These are phyloP conservation scores for Vidua macroura DNA, from an alignment of 2,113 vertebrate species.

Conservation along the genomic window DNA sequence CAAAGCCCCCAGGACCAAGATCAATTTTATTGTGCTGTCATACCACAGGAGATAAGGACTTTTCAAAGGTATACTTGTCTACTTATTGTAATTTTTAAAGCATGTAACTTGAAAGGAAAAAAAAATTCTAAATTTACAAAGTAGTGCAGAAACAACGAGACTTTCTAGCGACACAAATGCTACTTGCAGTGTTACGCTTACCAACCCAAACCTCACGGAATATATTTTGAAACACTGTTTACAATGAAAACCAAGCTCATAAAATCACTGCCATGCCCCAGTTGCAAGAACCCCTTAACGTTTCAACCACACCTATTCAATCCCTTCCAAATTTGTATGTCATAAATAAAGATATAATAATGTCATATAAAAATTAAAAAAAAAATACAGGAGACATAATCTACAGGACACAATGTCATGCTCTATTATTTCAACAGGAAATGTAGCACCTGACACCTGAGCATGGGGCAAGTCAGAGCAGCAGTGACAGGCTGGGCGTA, in stretches of 20 bases:
- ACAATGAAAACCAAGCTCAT: not conserved
- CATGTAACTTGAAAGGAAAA: not conserved
- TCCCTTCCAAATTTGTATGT: not conserved
- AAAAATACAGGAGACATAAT: not conserved
- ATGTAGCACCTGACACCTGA: rapidly evolving
- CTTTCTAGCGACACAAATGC: not conserved
- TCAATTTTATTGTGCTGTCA: not conserved
- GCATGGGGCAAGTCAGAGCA: not conserved
- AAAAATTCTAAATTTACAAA: not conserved
- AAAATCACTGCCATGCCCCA: not conserved
- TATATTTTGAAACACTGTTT: not conserved
- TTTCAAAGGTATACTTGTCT: not conserved
- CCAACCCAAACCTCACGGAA: not conserved
- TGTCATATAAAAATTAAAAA: not conserved
- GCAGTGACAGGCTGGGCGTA: rapidly evolving
- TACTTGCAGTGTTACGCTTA: not conserved
- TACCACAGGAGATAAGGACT: not conserved
- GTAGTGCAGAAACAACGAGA: not conserved
- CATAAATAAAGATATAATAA: not conserved
- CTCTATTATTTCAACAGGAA: not conserved
- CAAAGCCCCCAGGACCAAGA: not conserved
- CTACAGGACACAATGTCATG: not conserved
- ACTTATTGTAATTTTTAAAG: not conserved
- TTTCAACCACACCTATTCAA: not conserved
- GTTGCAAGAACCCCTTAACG: not conserved